A percentile compares a stretch with the other conserved stretches of the same genome.
Conservation (phyloP, 2,797 vertebrate species). For the Myotis pilosus region DNA sequence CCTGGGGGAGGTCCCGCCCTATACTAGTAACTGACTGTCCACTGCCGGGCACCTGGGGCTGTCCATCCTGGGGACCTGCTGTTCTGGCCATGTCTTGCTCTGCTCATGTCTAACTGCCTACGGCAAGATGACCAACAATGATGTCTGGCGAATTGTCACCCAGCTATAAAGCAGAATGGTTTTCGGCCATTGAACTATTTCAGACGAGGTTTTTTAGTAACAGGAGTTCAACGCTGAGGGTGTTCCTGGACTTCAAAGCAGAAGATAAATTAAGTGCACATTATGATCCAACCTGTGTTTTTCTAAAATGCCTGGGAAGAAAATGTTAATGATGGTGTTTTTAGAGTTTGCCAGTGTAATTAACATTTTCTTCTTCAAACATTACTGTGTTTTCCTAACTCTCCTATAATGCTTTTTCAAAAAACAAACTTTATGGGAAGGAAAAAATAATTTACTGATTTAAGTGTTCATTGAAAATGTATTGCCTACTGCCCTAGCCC, state of each 20-base stretch:
- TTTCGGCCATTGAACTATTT: background rate
- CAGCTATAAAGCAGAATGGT: background rate
- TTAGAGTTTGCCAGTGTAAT: background rate
- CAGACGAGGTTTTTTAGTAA: background rate
- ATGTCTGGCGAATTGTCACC: background rate
- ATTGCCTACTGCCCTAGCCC: background rate
- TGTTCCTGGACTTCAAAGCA: background rate
- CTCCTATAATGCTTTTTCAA: background rate
- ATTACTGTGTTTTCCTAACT: background rate
- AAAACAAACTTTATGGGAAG: background rate
- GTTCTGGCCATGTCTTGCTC: no score
- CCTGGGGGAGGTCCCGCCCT: no score
- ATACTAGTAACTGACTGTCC: no score
- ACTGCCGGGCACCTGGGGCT: no score
- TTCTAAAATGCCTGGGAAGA: background rate
- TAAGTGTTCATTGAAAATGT: background rate
- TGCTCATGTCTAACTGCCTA: no score
- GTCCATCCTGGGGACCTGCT: no score
- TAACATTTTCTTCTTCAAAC: conserved; percentile 16
- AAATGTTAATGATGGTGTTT: background rate
- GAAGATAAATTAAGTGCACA: background rate
- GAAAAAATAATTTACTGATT: background rate
- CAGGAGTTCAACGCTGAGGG: background rate
- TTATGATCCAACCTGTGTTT: background rate
- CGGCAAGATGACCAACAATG: background rate